Conservation (phyloP, 2,113 vertebrate species). For the Ophiodon elongatus region DNA sequence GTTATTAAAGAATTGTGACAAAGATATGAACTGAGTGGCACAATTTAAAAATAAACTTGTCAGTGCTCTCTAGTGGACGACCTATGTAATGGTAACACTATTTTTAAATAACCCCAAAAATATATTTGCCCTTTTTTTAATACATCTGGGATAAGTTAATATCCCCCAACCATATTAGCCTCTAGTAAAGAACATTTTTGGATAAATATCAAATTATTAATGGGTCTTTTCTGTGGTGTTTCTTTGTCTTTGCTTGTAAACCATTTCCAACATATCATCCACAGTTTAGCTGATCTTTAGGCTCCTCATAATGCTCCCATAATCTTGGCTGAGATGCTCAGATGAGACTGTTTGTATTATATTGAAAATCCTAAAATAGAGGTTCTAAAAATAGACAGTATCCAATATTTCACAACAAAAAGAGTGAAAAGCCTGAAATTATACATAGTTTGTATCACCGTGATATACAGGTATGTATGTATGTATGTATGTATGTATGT, state of each 20-base stretch:
- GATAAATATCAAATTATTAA: background rate
- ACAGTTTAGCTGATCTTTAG: background rate
- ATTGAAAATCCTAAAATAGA: too few species aligned
- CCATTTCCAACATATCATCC: background rate
- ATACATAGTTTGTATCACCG: too few species aligned
- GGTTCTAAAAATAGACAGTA: too few species aligned
- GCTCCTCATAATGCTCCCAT: background rate
- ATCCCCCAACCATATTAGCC: background rate
- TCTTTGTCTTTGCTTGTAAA: background rate
- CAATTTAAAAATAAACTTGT: background rate
- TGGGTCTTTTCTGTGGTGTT: background rate
- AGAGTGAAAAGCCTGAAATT: too few species aligned
- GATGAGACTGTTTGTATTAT: too few species aligned
- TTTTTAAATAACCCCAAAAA: background rate
- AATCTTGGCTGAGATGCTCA: too few species aligned
- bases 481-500: too few species aligned
- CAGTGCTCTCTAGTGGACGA: conserved; percentile 19
- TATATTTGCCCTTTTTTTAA: background rate
- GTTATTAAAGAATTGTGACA: background rate
- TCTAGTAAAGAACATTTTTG: background rate
- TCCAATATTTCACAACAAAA: too few species aligned
- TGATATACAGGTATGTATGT: too few species aligned
- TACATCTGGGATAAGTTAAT: too few species aligned
- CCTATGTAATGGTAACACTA: background rate
- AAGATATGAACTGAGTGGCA: background rate